These are phyloP conservation scores for Dendrolimus pini DNA, from an alignment of 2,888 invertebrate species.

Conservation along the genomic window DNA sequence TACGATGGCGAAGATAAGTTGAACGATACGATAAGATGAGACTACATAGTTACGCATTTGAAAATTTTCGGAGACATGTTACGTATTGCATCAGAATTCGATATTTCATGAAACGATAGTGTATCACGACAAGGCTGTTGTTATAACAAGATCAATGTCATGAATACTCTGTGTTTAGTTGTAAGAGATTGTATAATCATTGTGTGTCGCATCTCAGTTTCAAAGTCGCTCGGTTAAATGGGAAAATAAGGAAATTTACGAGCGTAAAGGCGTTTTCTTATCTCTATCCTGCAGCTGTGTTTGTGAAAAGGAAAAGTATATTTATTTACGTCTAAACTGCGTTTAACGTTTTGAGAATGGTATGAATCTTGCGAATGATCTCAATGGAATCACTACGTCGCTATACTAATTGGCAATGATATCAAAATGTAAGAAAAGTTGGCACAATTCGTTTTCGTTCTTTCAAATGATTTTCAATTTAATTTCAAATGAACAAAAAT, in stretches of 20 bases:
- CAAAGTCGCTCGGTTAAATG: too few species aligned
- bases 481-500: background rate
- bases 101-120: background rate
- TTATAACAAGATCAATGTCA: constrained; percentile 21
- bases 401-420: background rate
- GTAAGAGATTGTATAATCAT: too few species aligned
- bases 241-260: too few species aligned
- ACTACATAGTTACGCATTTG: too few species aligned
- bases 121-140: constrained; percentile 20
- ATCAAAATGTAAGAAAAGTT: background rate
- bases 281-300: background rate
- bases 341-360: too few species aligned
- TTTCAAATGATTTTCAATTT: background rate
- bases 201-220: too few species aligned
- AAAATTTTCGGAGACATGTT: too few species aligned
- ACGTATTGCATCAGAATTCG: too few species aligned
- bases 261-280: too few species aligned
- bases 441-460: background rate
- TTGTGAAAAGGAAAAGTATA: background rate
- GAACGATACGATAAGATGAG: too few species aligned
- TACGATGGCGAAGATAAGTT: too few species aligned
- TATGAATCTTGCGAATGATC: background rate
- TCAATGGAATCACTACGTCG: background rate
- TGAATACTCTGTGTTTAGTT: constrained; percentile 3
- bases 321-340: background rate